phyloP scores from a whole-genome alignment of 2,888 invertebrate genomes.

The Cyrtodaria siliqua region DNA sequence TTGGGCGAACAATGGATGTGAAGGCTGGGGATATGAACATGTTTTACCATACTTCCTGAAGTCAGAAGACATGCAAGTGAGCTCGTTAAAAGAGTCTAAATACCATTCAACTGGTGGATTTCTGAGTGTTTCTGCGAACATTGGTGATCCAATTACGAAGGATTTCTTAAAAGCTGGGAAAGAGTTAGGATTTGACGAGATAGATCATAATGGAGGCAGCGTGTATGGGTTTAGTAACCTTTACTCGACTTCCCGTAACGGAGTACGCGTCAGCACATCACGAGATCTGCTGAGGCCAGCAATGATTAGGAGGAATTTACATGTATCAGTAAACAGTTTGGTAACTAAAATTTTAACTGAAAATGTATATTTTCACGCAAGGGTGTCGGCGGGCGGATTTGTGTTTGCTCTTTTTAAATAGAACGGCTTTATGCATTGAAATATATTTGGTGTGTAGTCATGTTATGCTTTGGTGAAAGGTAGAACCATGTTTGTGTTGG shows the following conservation, averaged over 20 bases:
- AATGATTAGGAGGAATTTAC: conserved; percentile 71
- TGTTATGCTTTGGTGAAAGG: too few species aligned
- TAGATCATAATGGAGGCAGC: conserved; percentile 31
- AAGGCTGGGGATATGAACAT: conserved; percentile 34
- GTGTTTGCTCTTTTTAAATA: too few species aligned
- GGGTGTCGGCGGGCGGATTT: too few species aligned
- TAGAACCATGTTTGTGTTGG: too few species aligned
- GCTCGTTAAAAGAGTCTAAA: background rate
- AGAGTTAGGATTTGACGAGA: conserved; percentile 18
- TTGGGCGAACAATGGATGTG: conserved; percentile 25
- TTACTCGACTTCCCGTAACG: conserved; percentile 51
- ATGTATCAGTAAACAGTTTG: conserved; percentile 66
- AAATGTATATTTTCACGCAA: too few species aligned
- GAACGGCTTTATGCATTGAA: too few species aligned
- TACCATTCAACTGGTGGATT: conserved; percentile 22
- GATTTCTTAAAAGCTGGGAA: conserved; percentile 11
- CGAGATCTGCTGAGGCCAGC: conserved; percentile 77
- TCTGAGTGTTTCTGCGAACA: conserved; percentile 3
- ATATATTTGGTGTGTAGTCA: too few species aligned
- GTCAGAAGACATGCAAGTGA: conserved; percentile 27
- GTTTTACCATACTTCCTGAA: conserved; percentile 33
- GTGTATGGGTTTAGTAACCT: conserved; percentile 21
- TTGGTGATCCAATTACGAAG: background rate
- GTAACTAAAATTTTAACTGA: conserved; percentile 70
- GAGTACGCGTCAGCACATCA: conserved; percentile 76